phyloP scores from a whole-genome alignment of 1,140 invertebrate species.

The Drosophila prosaltans region DNA sequence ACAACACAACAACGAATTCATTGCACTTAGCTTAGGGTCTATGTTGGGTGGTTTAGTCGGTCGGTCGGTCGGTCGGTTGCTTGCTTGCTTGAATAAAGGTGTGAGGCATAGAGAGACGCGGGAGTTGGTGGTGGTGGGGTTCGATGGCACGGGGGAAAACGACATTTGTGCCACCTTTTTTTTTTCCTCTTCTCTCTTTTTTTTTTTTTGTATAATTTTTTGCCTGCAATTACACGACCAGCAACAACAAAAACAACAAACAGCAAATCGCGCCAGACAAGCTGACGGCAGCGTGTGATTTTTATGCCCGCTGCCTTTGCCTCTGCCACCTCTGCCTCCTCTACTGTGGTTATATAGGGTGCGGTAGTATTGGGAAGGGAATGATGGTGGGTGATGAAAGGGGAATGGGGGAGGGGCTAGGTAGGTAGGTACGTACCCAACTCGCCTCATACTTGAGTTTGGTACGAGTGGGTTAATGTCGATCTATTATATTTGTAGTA shows the following conservation, averaged over 20 bases:
- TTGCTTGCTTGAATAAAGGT: background rate
- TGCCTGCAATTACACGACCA: conserved; percentile 75
- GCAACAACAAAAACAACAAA: conserved; percentile 36
- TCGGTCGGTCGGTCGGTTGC: background rate
- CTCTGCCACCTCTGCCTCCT: background rate
- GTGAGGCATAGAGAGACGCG: background rate
- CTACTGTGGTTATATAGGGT: conserved; percentile 11
- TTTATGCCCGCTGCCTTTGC: conserved; percentile 50
- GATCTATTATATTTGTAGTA: conserved; percentile 9
- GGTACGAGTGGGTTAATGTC: conserved; percentile 10
- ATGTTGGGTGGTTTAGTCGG: conserved; percentile 6
- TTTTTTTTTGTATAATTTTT: conserved; percentile 24
- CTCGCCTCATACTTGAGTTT: background rate
- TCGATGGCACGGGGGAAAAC: conserved; percentile 34
- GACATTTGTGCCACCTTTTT: conserved; percentile 77
- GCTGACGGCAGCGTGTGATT: conserved; percentile 77
- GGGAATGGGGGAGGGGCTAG: no score
- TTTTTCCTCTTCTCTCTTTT: conserved; percentile 1
- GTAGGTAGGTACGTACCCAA: background rate
- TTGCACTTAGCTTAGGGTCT: conserved; percentile 43
- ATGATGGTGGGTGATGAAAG: no score
- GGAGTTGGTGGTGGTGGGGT: background rate
- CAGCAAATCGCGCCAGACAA: conserved; percentile 76
- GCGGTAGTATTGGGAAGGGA: conserved; percentile 6
- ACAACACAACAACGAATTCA: conserved; percentile 21